Base-by-base conservation (phyloP, 2,888 invertebrate genomes). In the Trichogramma dendrolimi region DNA sequence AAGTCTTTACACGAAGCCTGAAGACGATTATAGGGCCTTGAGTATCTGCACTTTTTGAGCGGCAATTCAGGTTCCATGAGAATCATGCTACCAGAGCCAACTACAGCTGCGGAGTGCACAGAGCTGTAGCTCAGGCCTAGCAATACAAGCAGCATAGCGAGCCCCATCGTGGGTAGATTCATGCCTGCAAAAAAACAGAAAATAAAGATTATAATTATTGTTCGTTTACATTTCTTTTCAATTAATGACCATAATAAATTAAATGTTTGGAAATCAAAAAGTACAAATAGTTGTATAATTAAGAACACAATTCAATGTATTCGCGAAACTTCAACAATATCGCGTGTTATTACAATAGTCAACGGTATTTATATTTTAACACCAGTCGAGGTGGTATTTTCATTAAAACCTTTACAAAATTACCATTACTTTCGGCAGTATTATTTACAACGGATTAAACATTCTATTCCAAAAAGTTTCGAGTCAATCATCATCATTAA, bases 1-100 rank as follows among this genome's bases (percentile, higher is more conserved):
- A 83, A 77, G 1, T 81, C 80, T 4, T 76, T 79, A 73, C 86
- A 86, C 65, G 81, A 79, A 0, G 83, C 85, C 3, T 84, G 84
- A 38, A 83, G 80, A 83, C 85, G 83, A 5, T 82, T 80, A 27
- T 27, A 27, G 0, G 80, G 80, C 54, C 27, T 27, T 27, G 27
- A 27, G 27, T 27, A 27, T n/a, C 78, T 79, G 71, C 86, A 86
- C 61, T 80, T 79, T 56, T 67, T 72, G 0, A 54, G 5, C 5
- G 64, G 58, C 1, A 63, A n/a, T 5, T 72, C 70, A 40, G 69
- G 72, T 1, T 74, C 71, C 62, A 71, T 60, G 10, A 72, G 64
- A 10, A 73, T 10, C 6, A 69, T 68, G 7, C 71, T 59, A 3
- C 67, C 67, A 1, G 72, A 64, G 6, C 69, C 70, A 1, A 48